Evolutionary conservation across 2,888 invertebrate species (phyloP).

Genomic region (Nemurella pictetii): DNA sequence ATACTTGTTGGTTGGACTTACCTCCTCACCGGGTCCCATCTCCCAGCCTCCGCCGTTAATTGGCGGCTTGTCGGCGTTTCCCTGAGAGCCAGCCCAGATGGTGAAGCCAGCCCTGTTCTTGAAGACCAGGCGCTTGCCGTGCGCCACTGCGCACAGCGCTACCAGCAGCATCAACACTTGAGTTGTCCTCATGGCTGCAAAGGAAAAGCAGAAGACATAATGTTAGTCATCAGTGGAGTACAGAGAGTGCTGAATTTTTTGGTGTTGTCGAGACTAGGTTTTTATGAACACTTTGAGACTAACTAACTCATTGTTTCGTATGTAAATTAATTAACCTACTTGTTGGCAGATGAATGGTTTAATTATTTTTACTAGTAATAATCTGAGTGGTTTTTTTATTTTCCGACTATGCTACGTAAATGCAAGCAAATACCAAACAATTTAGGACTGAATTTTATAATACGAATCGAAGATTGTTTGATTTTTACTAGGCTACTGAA

Average conservation of each 20-base stretch:
- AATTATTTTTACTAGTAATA: too few relatives aligned
- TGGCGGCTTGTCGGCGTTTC: slow-evolving; percentile 29
- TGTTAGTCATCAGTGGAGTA: not conserved
- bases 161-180: slow-evolving; percentile 24
- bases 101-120: slow-evolving; percentile 26
- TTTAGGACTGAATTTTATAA: too few relatives aligned
- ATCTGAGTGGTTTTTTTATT: too few relatives aligned
- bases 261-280: too few relatives aligned
- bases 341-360: too few relatives aligned
- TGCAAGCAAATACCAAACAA: too few relatives aligned
- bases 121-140: slow-evolving; percentile 16
- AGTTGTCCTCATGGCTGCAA: not conserved
- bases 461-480: too few relatives aligned
- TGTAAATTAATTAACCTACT: too few relatives aligned
- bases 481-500: too few relatives aligned
- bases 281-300: too few relatives aligned
- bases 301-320: too few relatives aligned
- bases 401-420: too few relatives aligned
- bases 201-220: not conserved
- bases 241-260: not conserved
- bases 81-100: slow-evolving; percentile 34
- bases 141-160: slow-evolving; percentile 18
- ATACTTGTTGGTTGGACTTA: not conserved
- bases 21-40: slow-evolving; percentile 15
- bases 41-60: slow-evolving; percentile 30